Evolutionary conservation across 2,113 vertebrate genomes (phyloP), one percentile per base, ranked within the genome.

Genomic region (Galemys pyrenaicus): DNA sequence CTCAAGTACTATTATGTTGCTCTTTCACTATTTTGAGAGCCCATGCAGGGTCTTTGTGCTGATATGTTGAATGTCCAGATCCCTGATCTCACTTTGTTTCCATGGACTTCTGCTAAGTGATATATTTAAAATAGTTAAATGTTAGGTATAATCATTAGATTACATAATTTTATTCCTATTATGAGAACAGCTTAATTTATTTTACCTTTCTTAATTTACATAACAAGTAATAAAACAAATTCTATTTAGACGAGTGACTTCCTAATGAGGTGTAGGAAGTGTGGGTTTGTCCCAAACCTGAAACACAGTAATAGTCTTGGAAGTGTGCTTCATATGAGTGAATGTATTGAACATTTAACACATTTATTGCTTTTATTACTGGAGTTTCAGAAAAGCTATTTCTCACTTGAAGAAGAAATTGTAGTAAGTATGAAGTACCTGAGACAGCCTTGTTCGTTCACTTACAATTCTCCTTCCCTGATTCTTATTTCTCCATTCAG

Each of bases 391-490:
- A 56, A 56, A 56, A 22, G 5, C 20, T 9, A 56, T 56, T 56
- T 56, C 17, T 20, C 19, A 56, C 26, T 67, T 13, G 11, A 96
- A 51, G 11, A 9, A 79, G 65, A 82, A 58, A 46, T 39, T 84
- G 10, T 9, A n/a, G n/a, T n/a, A n/a, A n/a, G n/a, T n/a, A n/a
- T n/a, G n/a, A n/a, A n/a, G n/a, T n/a, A n/a, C n/a, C n/a, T n/a
- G n/a, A n/a, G 80, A 28, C 5, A 62, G 4, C 30, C 35, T 51
- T 17, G 64, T 88, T 49, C 15, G 44, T 35, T 22, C 60, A 64
- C 3, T 17, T 16, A 28, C 1, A 74, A 0, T 6, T 2, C 37
- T 56, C 6, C 26, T 68, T n/a, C n/a, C n/a, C n/a, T n/a, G 9
- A 46, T 28, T 2, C 2, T 60, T 7, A 49, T 26, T 17, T 1